Evolutionary conservation across 2,888 invertebrate species (phyloP), one percentile per base, ranked within the genome.

Genomic region (Ramazzottius varieornatus): DNA sequence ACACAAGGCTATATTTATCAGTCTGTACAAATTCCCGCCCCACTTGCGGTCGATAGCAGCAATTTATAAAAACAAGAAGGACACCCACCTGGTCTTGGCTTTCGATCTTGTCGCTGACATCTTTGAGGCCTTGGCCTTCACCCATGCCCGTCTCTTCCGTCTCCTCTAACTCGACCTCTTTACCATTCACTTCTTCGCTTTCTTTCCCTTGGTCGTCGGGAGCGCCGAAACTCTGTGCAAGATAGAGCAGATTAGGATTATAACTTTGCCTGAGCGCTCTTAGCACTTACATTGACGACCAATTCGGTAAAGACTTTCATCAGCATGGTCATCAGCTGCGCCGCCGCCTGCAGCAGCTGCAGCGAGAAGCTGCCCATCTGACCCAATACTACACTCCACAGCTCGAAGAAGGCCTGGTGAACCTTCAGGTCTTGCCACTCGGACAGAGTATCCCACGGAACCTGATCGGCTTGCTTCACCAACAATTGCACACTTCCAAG

Each of bases 61-160:
- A n/a, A n/a, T n/a, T n/a, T n/a, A n/a, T n/a, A n/a, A 40, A 40
- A 40, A 40, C 40, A 40, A 40, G 40, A 40, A 13, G 40, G 54
- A 54, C 32, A 32, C 69, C 66, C 1, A 76, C 73, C 73, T 94
- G 93, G 79, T 93, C 93, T 69, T 78, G 76, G n/a, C 83, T 83
- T 73, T 88, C 87, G 65, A 93, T 88, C 73, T 84, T 84, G 67
- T 96, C 93, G 0, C 94, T 94, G 33, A 94, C 90, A 75, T 99
- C 96, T 71, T 86, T 89, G 70, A 86, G 84, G 1, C 92, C 92
- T 77, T 86, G 84, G 0, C 93, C 94, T 68, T 93, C 93, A 0
- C 90, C 91, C 1, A 94, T 79, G 0, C 94, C 94, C 73, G 88
- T 85, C 2, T 89, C 89, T 68, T 78, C 77, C 65, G 77, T 76